Evolutionary conservation across 2,888 invertebrate genomes (phyloP), one percentile per base, ranked within the genome.

Genomic region (Melipona beecheii): DNA sequence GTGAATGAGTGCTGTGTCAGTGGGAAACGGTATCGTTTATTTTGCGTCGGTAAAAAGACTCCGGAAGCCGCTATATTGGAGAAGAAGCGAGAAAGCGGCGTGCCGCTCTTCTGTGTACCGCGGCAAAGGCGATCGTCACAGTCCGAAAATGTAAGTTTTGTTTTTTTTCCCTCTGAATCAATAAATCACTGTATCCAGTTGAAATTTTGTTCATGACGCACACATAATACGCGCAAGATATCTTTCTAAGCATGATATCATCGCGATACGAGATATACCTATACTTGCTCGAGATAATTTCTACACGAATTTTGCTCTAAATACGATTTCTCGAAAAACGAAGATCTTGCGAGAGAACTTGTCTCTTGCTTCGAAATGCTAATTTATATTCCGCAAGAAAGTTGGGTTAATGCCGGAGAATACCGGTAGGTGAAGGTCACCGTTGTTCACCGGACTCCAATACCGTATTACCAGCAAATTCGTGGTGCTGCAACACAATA

Each of bases 41-140:
- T 83, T 84, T 31, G 78, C 77, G 76, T 64, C 56, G 60, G 19
- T 54, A 62, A 65, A 77, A 78, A 81, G 82, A 88, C 86, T 81
- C 43, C 90, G 83, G 90, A 91, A 93, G 91, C 93, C 93, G 93
- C 91, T 94, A 94, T 93, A 94, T 94, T 94, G 94, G 93, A 94
- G 94, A 94, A 92, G 92, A 94, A 93, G 92, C 92, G 94, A 91
- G 94, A 94, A 91, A 93, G 93, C 93, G 93, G 94, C 93, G 95
- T 95, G 95, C 95, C 95, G 95, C 95, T 95, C 90, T 95, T 95
- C 94, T 95, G 95, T 95, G 95, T 95, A 95, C 95, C 95, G 95
- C 95, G 95, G 93, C 95, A 95, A 94, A 95, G 95, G 95, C 95
- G 95, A 93, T 95, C 95, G 94, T 95, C 95, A 93, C 95, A 95